phyloP scores from a whole-genome alignment of 2,113 vertebrate genomes.

The Calyptommatus sinebrachiatus region DNA sequence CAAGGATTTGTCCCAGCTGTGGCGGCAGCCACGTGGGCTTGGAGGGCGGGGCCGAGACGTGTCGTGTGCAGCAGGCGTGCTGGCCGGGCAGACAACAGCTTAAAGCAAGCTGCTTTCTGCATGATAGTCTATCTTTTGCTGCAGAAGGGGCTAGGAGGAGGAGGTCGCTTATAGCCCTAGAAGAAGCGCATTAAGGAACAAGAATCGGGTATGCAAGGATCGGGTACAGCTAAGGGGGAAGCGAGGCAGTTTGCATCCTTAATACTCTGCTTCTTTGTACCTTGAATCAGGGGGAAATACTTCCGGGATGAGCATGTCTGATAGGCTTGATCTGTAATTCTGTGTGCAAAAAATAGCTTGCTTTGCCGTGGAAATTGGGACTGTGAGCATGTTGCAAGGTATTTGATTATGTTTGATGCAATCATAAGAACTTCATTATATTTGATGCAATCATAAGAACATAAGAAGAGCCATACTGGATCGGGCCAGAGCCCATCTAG shows the following conservation, averaged over 20 bases:
- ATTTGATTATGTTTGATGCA: too few species aligned
- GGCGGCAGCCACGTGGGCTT: conserved; percentile 12
- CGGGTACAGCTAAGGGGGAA: too few species aligned
- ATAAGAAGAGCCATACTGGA: too few species aligned
- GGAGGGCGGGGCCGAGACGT: background rate
- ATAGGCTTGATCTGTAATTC: background rate
- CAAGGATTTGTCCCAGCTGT: background rate
- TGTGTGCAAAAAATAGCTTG: too few species aligned
- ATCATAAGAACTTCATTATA: too few species aligned
- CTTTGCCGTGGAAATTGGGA: too few species aligned
- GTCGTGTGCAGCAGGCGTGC: background rate
- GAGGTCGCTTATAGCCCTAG: fast-evolving
- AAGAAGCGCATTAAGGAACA: too few species aligned
- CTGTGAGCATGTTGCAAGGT: background rate
- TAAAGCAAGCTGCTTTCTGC: background rate
- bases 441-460: too few species aligned
- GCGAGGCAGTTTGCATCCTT: too few species aligned
- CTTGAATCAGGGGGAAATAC: too few species aligned
- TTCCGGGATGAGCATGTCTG: background rate
- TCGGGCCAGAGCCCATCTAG: too few species aligned
- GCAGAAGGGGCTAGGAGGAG: background rate
- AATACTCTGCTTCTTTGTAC: too few species aligned
- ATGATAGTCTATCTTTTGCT: background rate
- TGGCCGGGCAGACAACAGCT: background rate
- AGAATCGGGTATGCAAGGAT: background rate